A percentile compares a stretch with the other conserved stretches of the same genome.
phyloP scores from a whole-genome alignment of 1,140 invertebrate species.

The Panagrolaimus sp. region DNA sequence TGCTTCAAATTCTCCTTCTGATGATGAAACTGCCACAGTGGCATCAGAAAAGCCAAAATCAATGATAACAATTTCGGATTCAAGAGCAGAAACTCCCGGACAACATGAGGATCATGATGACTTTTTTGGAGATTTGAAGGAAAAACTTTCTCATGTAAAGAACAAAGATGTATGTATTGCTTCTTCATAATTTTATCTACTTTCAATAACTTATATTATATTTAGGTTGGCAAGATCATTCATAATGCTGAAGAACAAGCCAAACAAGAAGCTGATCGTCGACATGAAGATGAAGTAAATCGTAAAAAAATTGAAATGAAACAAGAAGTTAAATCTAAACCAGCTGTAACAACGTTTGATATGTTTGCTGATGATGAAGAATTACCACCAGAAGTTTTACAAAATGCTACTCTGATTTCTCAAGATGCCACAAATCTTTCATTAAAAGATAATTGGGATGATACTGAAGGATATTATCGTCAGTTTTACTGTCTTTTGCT shows the following conservation, averaged over 20 bases:
- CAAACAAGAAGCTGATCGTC: conserved; percentile 25
- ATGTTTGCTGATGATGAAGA: conserved; percentile 58
- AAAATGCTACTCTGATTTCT: conserved; percentile 66
- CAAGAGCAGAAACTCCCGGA: conserved; percentile 22
- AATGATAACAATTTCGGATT: conserved; percentile 3
- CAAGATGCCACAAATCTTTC: conserved; percentile 76
- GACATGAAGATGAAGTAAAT: conserved; percentile 21
- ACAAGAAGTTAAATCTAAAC: conserved; percentile 17
- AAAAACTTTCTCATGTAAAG: conserved; percentile 52
- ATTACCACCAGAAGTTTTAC: conserved; percentile 36
- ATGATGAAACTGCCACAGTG: conserved; percentile 19
- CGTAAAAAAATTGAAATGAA: conserved; percentile 19
- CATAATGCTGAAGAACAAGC: conserved; percentile 37
- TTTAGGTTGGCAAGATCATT: conserved; percentile 30
- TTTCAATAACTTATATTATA: conserved; percentile 12
- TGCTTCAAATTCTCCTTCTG: conserved; percentile 13
- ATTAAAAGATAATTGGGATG: conserved; percentile 97
- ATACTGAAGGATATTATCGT: conserved; percentile 95
- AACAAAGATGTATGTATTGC: conserved; percentile 25
- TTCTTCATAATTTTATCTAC: not conserved
- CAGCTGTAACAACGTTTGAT: conserved; percentile 40
- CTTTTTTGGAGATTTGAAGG: conserved; percentile 47
- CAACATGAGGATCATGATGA: conserved; percentile 34
- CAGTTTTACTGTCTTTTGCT: conserved; percentile 41
- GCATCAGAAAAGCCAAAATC: conserved; percentile 15